Percentiles rank a stretch among this genome's conserved stretches.
Evolutionary conservation across 2,888 invertebrate species (phyloP).

Genomic region (Limnephilus rhombicus): DNA sequence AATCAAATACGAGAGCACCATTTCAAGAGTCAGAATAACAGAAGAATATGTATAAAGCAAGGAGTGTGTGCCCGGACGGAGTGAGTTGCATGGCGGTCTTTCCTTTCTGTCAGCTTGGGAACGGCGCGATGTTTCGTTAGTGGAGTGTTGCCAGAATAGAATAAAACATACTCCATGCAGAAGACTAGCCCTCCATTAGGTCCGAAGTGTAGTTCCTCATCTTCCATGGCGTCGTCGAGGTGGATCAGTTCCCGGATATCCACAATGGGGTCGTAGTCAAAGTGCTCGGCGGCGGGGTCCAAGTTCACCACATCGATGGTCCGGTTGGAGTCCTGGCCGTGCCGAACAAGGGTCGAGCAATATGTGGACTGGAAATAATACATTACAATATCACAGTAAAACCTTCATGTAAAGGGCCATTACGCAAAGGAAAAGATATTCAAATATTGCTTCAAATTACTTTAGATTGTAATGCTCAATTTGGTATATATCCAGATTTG

Average conservation of each 20-base stretch:
- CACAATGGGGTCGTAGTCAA: conserved; percentile 91
- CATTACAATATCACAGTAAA: background rate
- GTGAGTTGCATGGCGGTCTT: no score
- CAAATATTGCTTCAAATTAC: no score
- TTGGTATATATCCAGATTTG: background rate
- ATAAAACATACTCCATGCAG: conserved; percentile 88
- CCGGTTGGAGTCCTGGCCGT: conserved; percentile 87
- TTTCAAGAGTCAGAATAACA: no score
- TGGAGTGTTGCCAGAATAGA: background rate
- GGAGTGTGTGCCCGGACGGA: no score
- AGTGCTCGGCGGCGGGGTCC: conserved; percentile 98
- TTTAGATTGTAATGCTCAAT: background rate
- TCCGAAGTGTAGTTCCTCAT: conserved; percentile 94
- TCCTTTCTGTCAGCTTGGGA: background rate
- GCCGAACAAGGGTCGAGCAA: conserved; percentile 91
- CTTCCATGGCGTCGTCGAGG: conserved; percentile 98
- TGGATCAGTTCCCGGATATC: conserved; percentile 94
- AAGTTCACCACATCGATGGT: conserved; percentile 93
- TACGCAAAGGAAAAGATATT: no score
- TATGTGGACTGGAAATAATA: conserved; percentile 90
- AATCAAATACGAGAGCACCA: no score
- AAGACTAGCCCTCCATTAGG: conserved; percentile 98
- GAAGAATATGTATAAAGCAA: no score
- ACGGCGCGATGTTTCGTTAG: background rate
- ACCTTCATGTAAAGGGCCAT: background rate